Evolutionary conservation across 2,888 invertebrate species (phyloP).

Genomic region (Papilio elwesi): DNA sequence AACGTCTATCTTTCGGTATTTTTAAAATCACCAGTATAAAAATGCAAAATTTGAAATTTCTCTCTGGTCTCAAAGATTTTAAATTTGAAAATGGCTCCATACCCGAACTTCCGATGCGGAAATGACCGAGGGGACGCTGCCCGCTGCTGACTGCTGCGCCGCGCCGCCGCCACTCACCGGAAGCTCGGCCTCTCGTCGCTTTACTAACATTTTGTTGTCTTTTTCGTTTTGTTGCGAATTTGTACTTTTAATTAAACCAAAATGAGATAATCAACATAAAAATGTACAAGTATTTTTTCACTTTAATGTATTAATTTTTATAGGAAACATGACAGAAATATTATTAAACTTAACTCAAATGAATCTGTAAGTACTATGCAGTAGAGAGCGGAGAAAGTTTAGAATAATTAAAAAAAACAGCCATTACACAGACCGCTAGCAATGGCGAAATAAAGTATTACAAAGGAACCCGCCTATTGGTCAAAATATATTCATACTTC

Average conservation of each 20-base stretch:
- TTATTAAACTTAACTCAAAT: too few species aligned
- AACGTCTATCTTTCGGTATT: neutral
- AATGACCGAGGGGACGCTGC: slow-evolving; percentile 24
- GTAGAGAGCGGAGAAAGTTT: too few species aligned
- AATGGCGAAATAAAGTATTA: too few species aligned
- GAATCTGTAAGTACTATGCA: too few species aligned
- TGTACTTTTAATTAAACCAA: neutral
- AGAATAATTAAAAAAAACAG: too few species aligned
- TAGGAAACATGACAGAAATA: too few species aligned
- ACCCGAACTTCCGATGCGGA: slow-evolving; percentile 34
- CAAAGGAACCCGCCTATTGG: too few species aligned
- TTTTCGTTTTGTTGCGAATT: slow-evolving; percentile 5
- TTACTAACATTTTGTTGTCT: slow-evolving; percentile 22
- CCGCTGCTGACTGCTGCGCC: slow-evolving; percentile 10
- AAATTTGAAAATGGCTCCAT: slow-evolving; percentile 31
- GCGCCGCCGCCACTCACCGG: slow-evolving; percentile 23
- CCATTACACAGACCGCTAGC: too few species aligned
- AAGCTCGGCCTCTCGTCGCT: slow-evolving; percentile 14
- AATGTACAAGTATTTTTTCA: too few species aligned
- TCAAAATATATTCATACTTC: too few species aligned
- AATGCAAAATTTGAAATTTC: neutral
- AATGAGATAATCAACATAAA: neutral
- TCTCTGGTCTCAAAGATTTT: slow-evolving; percentile 5
- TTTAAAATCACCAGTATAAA: neutral
- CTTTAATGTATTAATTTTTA: too few species aligned